Conservation (phyloP, 2,113 vertebrate species). For the Circaetus cinerascens region DNA sequence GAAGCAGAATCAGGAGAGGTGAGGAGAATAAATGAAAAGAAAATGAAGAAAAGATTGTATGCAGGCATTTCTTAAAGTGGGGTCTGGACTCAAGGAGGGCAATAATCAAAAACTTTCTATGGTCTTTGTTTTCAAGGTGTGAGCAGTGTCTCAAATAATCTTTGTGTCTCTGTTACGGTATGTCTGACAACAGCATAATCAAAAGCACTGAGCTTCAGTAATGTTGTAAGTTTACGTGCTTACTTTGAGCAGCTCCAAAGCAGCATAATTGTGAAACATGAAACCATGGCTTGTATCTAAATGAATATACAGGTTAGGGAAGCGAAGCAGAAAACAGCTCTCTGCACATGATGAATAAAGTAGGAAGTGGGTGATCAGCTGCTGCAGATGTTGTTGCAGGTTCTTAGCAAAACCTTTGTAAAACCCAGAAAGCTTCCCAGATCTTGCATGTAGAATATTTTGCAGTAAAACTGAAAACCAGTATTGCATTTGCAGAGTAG, state of each 20-base stretch:
- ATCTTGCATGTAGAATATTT: not conserved
- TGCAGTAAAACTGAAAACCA: not conserved
- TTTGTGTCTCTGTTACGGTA: not conserved
- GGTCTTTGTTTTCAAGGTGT: not conserved
- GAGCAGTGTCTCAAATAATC: not conserved
- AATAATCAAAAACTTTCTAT: not conserved
- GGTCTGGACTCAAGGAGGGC: not conserved
- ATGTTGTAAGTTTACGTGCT: not conserved
- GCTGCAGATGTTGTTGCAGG: slow-evolving; percentile 10
- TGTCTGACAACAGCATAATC: not conserved
- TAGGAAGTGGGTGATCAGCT: slow-evolving; percentile 72
- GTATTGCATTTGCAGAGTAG: not conserved
- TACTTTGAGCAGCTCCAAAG: not conserved
- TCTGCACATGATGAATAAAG: slow-evolving; percentile 44
- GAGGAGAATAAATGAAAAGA: not conserved
- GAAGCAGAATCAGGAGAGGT: not conserved
- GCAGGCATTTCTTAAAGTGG: not conserved
- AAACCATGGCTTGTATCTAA: slow-evolving; percentile 1
- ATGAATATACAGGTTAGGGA: slow-evolving; percentile 27
- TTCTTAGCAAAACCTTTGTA: not conserved
- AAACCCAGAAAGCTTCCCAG: not conserved
- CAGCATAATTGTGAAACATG: not conserved
- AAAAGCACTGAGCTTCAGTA: not conserved
- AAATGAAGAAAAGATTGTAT: not conserved
- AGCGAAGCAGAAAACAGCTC: slow-evolving; percentile 17